Evolutionary conservation across 2,888 invertebrate species (phyloP), one percentile per base, ranked within the genome.

Genomic region (Eupithecia subfuscata): DNA sequence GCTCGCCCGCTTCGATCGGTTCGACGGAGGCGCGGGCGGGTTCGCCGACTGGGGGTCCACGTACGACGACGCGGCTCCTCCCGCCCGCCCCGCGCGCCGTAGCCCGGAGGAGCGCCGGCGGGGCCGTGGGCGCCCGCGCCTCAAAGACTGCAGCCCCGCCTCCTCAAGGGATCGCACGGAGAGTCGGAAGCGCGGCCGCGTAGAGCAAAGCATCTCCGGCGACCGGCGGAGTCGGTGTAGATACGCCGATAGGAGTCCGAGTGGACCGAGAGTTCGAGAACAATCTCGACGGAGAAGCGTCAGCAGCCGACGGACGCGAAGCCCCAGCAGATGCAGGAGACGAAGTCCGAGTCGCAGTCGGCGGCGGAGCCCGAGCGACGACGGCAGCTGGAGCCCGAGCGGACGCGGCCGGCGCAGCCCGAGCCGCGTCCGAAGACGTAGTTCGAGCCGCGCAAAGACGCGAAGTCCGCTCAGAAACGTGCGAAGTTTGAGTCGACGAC

Each of bases 1-100:
- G 86, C 81, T 88, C 88, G 83, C 74, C 8, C 70, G 77, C 11
- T 74, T 72, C 70, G 74, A 64, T 25, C 52, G 65, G 37, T 60
- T 70, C 48, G 77, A 60, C 30, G 65, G 25, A 0, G 63, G 71
- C 69, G 48, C 74, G 40, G 18, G 22, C 18, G 68, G 37, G 2
- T 67, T 45, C 37, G 6, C 69, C 45, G 69, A 34, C 43, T 76
- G 76, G 76, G 56, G 71, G 43, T 6, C 67, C 52, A 52, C 45
- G 18, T 37, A 45, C 74, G 40, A 69, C 6, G 40, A 69, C 3
- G 70, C 67, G 22, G 11, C 56, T 11, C 22, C 52, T 14, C 64
- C 69, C 11, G 63, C 56, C 43, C 73, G 71, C 43, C 69, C 73
- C 70, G 70, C 22, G 12, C 48, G n/a, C n/a, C 65, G 65, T 12